Base-by-base conservation (phyloP, 2,888 invertebrate genomes). In the Eucera pruinosa region DNA sequence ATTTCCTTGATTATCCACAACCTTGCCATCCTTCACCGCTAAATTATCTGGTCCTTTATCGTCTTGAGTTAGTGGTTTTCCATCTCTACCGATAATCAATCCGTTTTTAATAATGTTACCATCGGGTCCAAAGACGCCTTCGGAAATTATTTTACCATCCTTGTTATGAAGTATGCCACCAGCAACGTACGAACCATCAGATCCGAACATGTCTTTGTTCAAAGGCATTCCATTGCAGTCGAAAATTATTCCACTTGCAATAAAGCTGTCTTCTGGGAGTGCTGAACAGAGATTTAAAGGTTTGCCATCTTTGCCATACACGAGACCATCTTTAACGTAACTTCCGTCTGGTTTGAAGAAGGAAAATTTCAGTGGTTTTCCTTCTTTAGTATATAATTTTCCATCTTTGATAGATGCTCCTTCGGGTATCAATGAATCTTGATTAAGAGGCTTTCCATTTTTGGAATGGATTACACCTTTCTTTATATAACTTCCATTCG, bases 291-390 rank as follows among this genome's bases (percentile, higher is more conserved):
- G 80, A 64, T 90, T 88, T 48, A 91, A 64, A 0, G 75, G 89
- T 73, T 88, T 91, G 0, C 88, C 88, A 58, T 92, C 91, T 60
- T 84, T 87, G 0, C 91, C 92, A 47, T 90, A 89, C 25, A 92
- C 75, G 0, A 87, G 76, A 13, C 92, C 91, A 20, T 92, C 92
- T 69, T 88, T 91, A 2, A 92, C 76, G 50, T 86, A 91, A 73
- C 91, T 91, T 3, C 92, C 92, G n/a, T 91, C 91, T 1, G 89
- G 87, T 58, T 86, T 91, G 80, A 91, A 92, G 81, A 90, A 90
- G 0, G 88, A 80, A 0, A 85, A 85, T 64, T 91, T 92, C 45
- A 92, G 68, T 0, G 84, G 86, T 66, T 92, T 92, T 0, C 89
- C 89, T n/a, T 91, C 92, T 62, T 87, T 90, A 20, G 83, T 87